A percentile compares a stretch with the other conserved stretches of the same genome.
These are phyloP conservation scores for Sminthopsis crassicaudata DNA, from an alignment of 2,113 vertebrate species.

Conservation along the genomic window DNA sequence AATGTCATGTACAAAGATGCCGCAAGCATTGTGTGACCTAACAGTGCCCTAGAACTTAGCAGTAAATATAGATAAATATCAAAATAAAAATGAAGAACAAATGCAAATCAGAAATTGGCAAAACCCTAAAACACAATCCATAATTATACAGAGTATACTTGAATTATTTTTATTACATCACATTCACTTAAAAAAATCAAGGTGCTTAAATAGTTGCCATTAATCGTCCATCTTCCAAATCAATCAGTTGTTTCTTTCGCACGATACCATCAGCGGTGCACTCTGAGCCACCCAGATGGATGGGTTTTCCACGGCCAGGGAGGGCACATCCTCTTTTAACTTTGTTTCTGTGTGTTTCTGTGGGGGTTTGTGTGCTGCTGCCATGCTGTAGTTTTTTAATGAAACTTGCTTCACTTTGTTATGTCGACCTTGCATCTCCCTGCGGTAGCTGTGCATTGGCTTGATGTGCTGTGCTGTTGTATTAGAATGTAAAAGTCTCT, in stretches of 20 bases:
- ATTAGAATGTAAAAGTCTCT: conserved; percentile 89
- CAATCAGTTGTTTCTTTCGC: conserved; percentile 64
- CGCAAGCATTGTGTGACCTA: conserved; percentile 49
- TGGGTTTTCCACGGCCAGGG: conserved; percentile 24
- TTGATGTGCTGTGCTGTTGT: conserved; percentile 86
- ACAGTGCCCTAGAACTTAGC: conserved; percentile 1
- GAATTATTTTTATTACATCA: conserved; percentile 64
- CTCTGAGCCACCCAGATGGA: conserved; percentile 40
- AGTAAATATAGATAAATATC: background rate
- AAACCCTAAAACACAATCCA: background rate
- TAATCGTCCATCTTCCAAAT: conserved; percentile 56
- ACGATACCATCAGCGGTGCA: conserved; percentile 62
- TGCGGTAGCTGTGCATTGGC: conserved; percentile 81
- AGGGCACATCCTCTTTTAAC: conserved; percentile 43
- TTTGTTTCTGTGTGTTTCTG: conserved; percentile 68
- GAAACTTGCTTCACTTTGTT: conserved; percentile 76
- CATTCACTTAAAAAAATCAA: conserved; percentile 48
- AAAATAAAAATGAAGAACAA: background rate
- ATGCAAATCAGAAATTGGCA: background rate
- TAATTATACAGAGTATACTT: conserved; percentile 63
- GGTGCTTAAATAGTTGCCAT: conserved; percentile 47
- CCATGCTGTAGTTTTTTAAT: conserved; percentile 78
- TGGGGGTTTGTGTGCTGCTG: conserved; percentile 69
- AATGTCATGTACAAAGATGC: background rate
- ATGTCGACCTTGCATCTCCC: conserved; percentile 80